phyloP scores from a whole-genome alignment of 2,888 invertebrate genomes.

The Mamestra brassicae region DNA sequence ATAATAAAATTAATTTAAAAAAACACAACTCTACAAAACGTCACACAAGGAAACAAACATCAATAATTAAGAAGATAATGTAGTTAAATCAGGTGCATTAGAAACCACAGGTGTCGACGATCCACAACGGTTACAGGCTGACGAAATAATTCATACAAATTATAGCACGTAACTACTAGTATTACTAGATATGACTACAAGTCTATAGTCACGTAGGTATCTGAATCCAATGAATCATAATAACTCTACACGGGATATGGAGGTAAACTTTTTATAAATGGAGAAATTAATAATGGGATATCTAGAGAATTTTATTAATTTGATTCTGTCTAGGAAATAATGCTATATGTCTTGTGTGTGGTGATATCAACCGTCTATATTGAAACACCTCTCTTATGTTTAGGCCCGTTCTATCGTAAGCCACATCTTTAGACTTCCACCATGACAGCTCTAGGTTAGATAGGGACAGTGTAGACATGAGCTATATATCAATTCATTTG shows the following conservation, averaged over 20 bases:
- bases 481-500: neutral
- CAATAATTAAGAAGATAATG: neutral
- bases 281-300: conserved; percentile 1
- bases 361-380: neutral
- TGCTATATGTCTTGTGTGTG: neutral
- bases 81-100: conserved; percentile 16
- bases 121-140: conserved; percentile 10
- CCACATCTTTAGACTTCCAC: neutral
- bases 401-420: neutral
- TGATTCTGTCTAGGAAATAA: neutral
- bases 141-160: conserved; percentile 42
- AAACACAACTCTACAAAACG: neutral
- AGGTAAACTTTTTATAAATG: conserved; percentile 21
- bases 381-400: neutral
- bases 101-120: conserved; percentile 31
- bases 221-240: conserved; percentile 34
- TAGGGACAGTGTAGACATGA: too few relatives aligned
- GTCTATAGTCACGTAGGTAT: conserved; percentile 53
- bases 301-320: neutral
- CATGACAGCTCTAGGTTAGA: neutral
- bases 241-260: conserved; percentile 16
- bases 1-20: neutral
- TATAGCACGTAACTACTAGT: conserved; percentile 27
- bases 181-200: conserved; percentile 44
- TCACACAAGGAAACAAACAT: neutral